Evolutionary conservation across 30 jellyfish, hydroid and myxozoan genomes (phyloP).

Genomic region (Cassiopea xamachana): DNA sequence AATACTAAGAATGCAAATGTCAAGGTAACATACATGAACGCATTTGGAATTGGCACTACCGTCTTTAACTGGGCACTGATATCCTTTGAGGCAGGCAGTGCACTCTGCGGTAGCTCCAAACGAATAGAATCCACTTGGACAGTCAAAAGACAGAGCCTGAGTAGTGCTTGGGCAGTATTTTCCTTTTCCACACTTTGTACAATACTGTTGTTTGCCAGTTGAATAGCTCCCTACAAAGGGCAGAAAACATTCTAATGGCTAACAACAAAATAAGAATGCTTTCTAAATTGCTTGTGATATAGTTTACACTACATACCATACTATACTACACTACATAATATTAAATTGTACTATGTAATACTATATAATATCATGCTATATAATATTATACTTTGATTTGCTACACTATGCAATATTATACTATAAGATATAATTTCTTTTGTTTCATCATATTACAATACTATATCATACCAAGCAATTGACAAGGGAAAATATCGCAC

Average conservation of each 20-base stretch:
- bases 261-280: background rate
- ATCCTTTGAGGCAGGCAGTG: slow-evolving; percentile 82
- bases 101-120: slow-evolving; percentile 84
- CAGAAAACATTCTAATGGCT: background rate
- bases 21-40: slow-evolving; percentile 59
- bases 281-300: too few species aligned
- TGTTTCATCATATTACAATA: too few species aligned
- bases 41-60: slow-evolving; percentile 88
- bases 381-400: too few species aligned
- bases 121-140: slow-evolving; percentile 81
- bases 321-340: too few species aligned
- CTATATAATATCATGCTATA: too few species aligned
- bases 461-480: too few species aligned
- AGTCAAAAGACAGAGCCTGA: slow-evolving; percentile 27
- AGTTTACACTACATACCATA: too few species aligned
- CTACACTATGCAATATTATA: too few species aligned
- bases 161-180: slow-evolving; percentile 78
- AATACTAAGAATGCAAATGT: background rate
- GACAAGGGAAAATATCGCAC: too few species aligned
- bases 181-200: slow-evolving; percentile 90
- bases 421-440: too few species aligned
- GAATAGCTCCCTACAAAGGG: slow-evolving; percentile 80
- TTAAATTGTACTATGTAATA: too few species aligned
- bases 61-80: slow-evolving; percentile 88
- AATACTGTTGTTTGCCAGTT: slow-evolving; percentile 71